These are phyloP conservation scores for Bombus terrestris DNA, from an alignment of 1,140 invertebrate genomes.

Conservation along the genomic window DNA sequence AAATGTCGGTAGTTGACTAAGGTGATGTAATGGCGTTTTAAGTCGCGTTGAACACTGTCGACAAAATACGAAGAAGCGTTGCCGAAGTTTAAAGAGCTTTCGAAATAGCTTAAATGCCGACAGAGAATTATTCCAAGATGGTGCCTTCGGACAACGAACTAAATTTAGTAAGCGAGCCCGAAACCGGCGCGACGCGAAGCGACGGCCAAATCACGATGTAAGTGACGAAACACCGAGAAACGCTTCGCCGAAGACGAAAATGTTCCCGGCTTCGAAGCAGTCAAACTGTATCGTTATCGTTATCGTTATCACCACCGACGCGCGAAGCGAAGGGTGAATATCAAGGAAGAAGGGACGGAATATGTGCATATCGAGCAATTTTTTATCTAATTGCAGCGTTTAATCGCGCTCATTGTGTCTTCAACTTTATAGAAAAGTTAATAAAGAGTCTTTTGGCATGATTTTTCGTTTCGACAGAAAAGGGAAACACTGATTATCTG, in stretches of 20 bases:
- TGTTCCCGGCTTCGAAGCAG: constrained; percentile 44
- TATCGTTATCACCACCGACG: background rate
- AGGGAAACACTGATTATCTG: too few relatives aligned
- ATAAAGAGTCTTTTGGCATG: too few relatives aligned
- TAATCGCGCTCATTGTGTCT: too few relatives aligned
- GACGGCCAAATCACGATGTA: constrained; percentile 61
- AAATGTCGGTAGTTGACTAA: too few relatives aligned
- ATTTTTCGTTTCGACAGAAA: too few relatives aligned
- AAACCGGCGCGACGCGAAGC: constrained; percentile 17
- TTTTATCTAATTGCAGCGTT: too few relatives aligned
- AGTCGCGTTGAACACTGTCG: constrained; percentile 26
- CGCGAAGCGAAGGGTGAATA: background rate
- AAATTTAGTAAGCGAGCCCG: constrained; percentile 71
- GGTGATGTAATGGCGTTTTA: background rate
- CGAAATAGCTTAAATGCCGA: constrained; percentile 72
- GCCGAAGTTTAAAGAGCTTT: constrained; percentile 64
- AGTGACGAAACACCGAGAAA: constrained; percentile 57
- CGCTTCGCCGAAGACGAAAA: constrained; percentile 30
- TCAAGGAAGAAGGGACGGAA: background rate
- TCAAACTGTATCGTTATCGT: constrained; percentile 10
- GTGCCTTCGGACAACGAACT: constrained; percentile 65
- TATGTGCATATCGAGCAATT: too few relatives aligned
- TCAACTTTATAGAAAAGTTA: too few relatives aligned
- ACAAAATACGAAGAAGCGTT: constrained; percentile 55
- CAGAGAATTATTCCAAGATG: constrained; percentile 75